Percentiles rank a stretch among this genome's conserved stretches.
Evolutionary conservation across 2,888 invertebrate genomes (phyloP).

Genomic region (Siphlonurus alternatus): DNA sequence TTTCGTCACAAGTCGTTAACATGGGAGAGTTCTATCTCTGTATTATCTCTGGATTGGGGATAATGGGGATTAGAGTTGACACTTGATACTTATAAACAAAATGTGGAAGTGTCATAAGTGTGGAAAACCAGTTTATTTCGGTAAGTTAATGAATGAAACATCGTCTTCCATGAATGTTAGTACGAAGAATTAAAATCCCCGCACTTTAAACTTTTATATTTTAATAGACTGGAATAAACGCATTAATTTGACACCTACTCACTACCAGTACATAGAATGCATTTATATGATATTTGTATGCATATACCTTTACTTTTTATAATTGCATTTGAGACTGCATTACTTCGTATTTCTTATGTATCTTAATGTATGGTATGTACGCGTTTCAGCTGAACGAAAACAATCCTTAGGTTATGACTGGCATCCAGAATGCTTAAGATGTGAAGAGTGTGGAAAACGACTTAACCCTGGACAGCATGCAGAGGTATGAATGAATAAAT

Average conservation of each 20-base stretch:
- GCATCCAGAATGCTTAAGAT: slow-evolving; percentile 70
- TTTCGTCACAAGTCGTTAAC: too few relatives aligned
- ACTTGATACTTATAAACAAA: slow-evolving; percentile 1
- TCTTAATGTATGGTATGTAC: not conserved
- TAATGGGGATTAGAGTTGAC: not conserved
- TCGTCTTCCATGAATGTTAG: too few relatives aligned
- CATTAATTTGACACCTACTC: too few relatives aligned
- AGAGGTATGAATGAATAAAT: slow-evolving; percentile 39
- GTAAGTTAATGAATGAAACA: slow-evolving; percentile 30
- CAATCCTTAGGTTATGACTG: slow-evolving; percentile 73
- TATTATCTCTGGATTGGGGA: not conserved
- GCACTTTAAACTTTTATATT: too few relatives aligned
- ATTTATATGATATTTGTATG: too few relatives aligned
- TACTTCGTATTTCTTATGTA: not conserved
- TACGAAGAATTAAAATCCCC: too few relatives aligned
- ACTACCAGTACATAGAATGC: too few relatives aligned
- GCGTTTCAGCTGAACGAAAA: slow-evolving; percentile 55
- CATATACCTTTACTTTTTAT: too few relatives aligned
- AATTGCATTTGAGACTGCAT: too few relatives aligned
- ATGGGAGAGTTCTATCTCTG: too few relatives aligned
- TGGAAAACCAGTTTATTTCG: slow-evolving; percentile 63
- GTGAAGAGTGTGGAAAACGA: slow-evolving; percentile 67
- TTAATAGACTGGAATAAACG: too few relatives aligned
- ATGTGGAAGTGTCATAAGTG: slow-evolving; percentile 77
- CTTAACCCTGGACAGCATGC: slow-evolving; percentile 72